Base-by-base conservation (phyloP, 2,113 vertebrate species). In the Melanocharis versteri region DNA sequence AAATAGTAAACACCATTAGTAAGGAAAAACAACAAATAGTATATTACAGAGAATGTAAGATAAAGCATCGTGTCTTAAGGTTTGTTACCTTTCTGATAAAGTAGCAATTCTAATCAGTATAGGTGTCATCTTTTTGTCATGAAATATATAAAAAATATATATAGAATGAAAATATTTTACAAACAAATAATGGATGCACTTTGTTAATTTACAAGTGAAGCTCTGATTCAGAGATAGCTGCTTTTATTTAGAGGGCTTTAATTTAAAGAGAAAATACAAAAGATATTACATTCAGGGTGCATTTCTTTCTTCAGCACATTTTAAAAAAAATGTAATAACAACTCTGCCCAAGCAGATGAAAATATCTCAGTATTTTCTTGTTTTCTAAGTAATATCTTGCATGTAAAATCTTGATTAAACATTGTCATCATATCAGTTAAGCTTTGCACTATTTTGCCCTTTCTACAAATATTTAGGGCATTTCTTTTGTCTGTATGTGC, bases 231-330 rank as follows among this genome's bases (percentile, higher is more conserved):
- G 27, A 72, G 39, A 28, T 35, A 65, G 28, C 26, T 83, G 20
- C 1, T 69, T 85, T 87, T 81, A 72, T 68, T 86, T 62, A 77
- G 17, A 80, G 35, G 10, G 4, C 7, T 58, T 89, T 93, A 71
- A 90, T 89, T 82, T 60, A 68, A 87, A 53, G 26, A 70, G 30
- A 57, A 81, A 97, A 70, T 84, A 35, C 40, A 80, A 71, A 72
- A 61, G 8, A 66, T 47, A 40, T 26, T 93, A 15, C 56, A 39
- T 65, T 90, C 60, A 91, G 97, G 90, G 95, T 97, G 91, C 94
- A 94, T 87, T 97, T 91, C 91, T 92, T 93, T 81, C 75, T 53
- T 69, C n/a, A 78, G 40, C 50, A 39, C 9, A 69, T 70, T 65
- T 82, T 7, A 13, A 51, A 45, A 51, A 45, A 64, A 15, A 5